Evolutionary conservation across 2,888 invertebrate genomes (phyloP), one percentile per base, ranked within the genome.

Genomic region (Pristionchus maxplancki): DNA sequence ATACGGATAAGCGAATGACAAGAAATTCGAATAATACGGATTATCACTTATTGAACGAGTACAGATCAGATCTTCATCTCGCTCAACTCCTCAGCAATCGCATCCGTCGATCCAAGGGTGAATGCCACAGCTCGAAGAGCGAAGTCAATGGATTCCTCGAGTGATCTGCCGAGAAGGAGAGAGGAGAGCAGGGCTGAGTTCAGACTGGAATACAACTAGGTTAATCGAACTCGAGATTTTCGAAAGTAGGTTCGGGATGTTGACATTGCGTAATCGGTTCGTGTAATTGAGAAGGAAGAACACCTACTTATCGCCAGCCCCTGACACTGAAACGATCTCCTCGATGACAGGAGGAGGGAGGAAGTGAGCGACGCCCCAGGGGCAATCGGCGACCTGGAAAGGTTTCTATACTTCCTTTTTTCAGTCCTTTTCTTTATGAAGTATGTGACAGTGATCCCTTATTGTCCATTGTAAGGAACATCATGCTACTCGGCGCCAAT

Each of bases 241-340:
- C n/a, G n/a, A n/a, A n/a, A n/a, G n/a, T n/a, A n/a, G n/a, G n/a
- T n/a, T n/a, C n/a, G n/a, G 48, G 48, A 6, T 48, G 6, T 48
- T 58, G 8, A 13, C 24, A 0, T 50, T 53, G 15, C 6, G 31
- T 1, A 37, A 44, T 85, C 11, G 13, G 5, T 71, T 15, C n/a
- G n/a, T n/a, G n/a, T n/a, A n/a, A n/a, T n/a, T n/a, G n/a, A n/a
- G n/a, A n/a, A n/a, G n/a, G n/a, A n/a, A n/a, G n/a, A n/a, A n/a
- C n/a, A 31, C 89, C 37, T 17, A 90, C 91, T 90, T 90, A 87
- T 94, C 94, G 0, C 94, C 94, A 20, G 94, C 93, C n/a, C 94
- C 94, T 13, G 94, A 94, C 44, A 91, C 94, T 1, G 93, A 94
- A 53, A 93, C 90, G 71, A 94, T 88, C 31, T 31, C 64, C 13